Percentiles rank a stretch among this genome's conserved stretches.
These are phyloP conservation scores for Acrocephalus scirpaceus DNA, from an alignment of 2,797 vertebrate genomes.

Conservation along the genomic window DNA sequence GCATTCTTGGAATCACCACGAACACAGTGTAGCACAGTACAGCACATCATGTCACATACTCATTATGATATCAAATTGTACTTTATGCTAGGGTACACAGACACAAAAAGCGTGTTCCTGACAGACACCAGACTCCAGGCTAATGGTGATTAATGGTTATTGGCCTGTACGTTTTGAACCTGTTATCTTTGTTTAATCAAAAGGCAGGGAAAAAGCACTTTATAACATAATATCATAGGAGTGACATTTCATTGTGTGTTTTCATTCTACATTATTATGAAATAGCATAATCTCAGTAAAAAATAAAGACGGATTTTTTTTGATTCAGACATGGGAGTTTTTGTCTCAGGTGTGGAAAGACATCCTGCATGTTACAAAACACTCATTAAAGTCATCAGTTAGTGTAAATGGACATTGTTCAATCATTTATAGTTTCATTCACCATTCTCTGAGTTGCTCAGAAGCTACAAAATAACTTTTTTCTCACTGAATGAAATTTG, in stretches of 20 bases:
- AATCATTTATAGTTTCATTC: background rate
- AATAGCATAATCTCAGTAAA: constrained; percentile 15
- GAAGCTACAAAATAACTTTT: background rate
- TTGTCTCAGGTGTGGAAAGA: background rate
- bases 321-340: background rate
- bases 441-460: background rate
- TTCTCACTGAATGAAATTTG: background rate
- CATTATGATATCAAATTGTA: constrained; percentile 12
- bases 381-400: background rate
- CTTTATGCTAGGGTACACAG: background rate
- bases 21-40: background rate
- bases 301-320: background rate
- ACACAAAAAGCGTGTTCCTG: background rate
- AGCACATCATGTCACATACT: background rate
- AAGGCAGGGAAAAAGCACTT: constrained; percentile 7
- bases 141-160: constrained; percentile 46
- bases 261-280: constrained; percentile 26
- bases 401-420: background rate
- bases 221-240: background rate
- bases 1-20: background rate
- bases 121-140: constrained; percentile 13
- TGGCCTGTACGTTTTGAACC: background rate
- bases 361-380: background rate
- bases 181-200: constrained; percentile 43
- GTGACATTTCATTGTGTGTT: constrained; percentile 8